These are phyloP conservation scores for Semicossyphus pulcher DNA, from an alignment of 2,113 vertebrate species.

Conservation along the genomic window DNA sequence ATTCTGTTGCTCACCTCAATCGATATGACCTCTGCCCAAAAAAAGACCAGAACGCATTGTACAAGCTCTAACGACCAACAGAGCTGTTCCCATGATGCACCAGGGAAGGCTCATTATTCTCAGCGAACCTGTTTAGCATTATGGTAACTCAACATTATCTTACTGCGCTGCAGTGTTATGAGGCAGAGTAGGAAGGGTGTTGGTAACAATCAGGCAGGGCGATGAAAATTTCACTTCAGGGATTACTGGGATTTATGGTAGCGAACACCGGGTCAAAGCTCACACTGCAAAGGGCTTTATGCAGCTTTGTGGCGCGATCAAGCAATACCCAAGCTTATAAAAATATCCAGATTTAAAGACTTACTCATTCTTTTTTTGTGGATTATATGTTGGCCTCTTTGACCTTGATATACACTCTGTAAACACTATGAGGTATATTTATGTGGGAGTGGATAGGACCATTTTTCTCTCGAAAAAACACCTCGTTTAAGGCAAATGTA, in stretches of 20 bases:
- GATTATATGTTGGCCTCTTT: conserved; percentile 27
- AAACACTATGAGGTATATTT: conserved; percentile 14
- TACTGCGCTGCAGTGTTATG: not conserved
- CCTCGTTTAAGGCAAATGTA: not conserved
- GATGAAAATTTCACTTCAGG: conserved; percentile 40
- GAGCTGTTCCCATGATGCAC: not conserved
- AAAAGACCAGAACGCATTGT: not conserved
- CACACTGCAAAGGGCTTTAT: conserved; percentile 16
- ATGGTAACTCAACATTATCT: not conserved
- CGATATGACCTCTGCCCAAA: not conserved
- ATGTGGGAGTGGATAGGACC: not conserved
- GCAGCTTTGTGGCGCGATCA: conserved; percentile 29
- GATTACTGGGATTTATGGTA: conserved; percentile 49
- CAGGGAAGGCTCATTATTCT: not conserved
- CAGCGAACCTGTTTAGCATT: conserved; percentile 6
- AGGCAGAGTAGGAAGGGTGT: conserved; percentile 10
- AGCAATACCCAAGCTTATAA: not conserved
- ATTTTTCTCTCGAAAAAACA: not conserved
- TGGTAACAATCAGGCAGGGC: conserved; percentile 1
- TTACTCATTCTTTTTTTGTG: conserved; percentile 14
- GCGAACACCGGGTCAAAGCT: conserved; percentile 44
- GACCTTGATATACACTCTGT: conserved; percentile 26
- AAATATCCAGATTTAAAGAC: conserved; percentile 13
- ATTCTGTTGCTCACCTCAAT: not conserved
- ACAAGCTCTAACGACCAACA: not conserved